Evolutionary conservation across 2,888 invertebrate genomes (phyloP).

Genomic region (Plagiodera versicolora): DNA sequence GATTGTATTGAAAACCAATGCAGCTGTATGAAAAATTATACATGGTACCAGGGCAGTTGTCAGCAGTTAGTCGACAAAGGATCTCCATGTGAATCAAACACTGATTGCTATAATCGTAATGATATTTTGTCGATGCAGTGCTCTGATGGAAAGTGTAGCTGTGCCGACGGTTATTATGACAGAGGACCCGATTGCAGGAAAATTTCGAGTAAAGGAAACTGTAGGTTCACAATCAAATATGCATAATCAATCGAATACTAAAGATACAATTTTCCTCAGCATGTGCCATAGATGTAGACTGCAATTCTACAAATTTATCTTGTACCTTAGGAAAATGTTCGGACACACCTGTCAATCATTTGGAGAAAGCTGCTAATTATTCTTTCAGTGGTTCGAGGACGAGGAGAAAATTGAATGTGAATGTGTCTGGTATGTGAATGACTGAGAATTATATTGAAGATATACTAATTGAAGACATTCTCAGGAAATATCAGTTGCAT

Average conservation of each 20-base stretch:
- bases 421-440: neutral
- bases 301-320: conserved; percentile 18
- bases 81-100: conserved; percentile 25
- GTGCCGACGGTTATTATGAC: conserved; percentile 35
- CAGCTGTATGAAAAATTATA: conserved; percentile 31
- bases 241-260: neutral
- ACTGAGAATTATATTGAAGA: neutral
- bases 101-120: conserved; percentile 34
- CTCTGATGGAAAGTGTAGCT: conserved; percentile 27
- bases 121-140: conserved; percentile 36
- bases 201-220: conserved; percentile 14
- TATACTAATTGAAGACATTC: conserved; percentile 3
- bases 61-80: conserved; percentile 31
- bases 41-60: conserved; percentile 40
- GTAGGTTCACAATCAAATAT: conserved; percentile 11
- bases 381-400: neutral
- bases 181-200: conserved; percentile 38
- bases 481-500: conserved; percentile 17
- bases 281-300: conserved; percentile 35
- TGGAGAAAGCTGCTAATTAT: neutral
- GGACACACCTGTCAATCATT: neutral
- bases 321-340: conserved; percentile 34
- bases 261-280: conserved; percentile 15
- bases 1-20: conserved; percentile 34
- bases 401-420: neutral